Conservation (phyloP, 2,113 vertebrate species). For the Orientallactaga bullata region DNA sequence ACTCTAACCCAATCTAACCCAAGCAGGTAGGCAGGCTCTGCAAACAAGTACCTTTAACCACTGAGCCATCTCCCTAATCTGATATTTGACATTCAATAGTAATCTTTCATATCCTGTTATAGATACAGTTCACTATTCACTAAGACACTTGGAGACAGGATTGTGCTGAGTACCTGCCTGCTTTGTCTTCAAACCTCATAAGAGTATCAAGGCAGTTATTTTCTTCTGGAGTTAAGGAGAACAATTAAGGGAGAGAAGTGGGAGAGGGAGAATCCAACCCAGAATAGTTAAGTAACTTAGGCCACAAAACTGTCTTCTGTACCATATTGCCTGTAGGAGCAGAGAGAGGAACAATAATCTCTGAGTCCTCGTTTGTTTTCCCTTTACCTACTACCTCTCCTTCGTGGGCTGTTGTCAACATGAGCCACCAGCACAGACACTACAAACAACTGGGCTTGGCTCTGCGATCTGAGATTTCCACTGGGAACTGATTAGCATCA, state of each 20-base stretch:
- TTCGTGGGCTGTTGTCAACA: background rate
- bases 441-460: conserved; percentile 45
- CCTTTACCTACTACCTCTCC: background rate
- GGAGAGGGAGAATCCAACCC: background rate
- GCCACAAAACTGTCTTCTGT: background rate
- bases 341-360: background rate
- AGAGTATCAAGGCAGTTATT: background rate
- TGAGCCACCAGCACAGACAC: background rate
- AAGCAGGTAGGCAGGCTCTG: too few species aligned
- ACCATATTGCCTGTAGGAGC: background rate
- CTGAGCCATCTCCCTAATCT: too few species aligned
- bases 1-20: too few species aligned
- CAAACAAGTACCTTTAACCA: too few species aligned
- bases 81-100: too few species aligned
- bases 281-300: background rate
- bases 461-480: conserved; percentile 43
- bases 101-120: background rate
- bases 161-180: background rate
- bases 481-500: conserved; percentile 55
- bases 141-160: background rate
- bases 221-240: conserved; percentile 29
- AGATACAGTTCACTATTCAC: background rate
- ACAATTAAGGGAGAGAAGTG: background rate
- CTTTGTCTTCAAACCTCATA: conserved; percentile 19
- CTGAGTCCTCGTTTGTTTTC: background rate